Conservation (phyloP, 1,140 invertebrate species). For the Steinernema feltiae region DNA sequence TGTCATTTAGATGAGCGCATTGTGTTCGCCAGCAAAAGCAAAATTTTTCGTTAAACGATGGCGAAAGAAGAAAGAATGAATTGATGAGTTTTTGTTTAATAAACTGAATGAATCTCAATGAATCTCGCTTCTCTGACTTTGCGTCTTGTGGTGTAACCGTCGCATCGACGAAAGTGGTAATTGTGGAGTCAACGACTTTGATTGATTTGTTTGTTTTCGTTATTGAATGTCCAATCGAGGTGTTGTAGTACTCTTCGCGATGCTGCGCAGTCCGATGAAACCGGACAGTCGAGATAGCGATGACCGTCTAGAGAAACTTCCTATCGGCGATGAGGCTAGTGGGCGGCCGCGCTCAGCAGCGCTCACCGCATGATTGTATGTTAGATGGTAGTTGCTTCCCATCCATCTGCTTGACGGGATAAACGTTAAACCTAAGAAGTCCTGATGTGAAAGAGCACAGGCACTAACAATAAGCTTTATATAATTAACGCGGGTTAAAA, state of each 20-base stretch:
- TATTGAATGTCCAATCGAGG: neutral
- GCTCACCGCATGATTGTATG: no score
- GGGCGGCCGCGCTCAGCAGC: no score
- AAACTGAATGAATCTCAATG: neutral
- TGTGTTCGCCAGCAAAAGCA: neutral
- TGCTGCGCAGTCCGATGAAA: neutral
- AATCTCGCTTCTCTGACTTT: neutral
- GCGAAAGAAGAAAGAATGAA: no score
- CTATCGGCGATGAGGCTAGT: neutral
- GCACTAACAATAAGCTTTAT: no score
- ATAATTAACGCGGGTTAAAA: no score
- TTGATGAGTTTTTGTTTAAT: neutral
- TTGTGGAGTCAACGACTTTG: neutral
- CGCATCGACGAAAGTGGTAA: neutral
- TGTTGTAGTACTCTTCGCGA: neutral
- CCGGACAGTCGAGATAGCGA: neutral
- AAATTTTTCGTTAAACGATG: no score
- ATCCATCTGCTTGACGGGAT: no score
- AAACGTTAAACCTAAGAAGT: no score
- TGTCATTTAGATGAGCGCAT: neutral
- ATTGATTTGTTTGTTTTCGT: neutral
- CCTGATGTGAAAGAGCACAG: no score
- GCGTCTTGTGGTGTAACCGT: neutral
- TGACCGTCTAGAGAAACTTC: neutral
- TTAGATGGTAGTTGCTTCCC: no score